phyloP scores from a whole-genome alignment of 2,113 vertebrate species.

The Otolemur garnettii region DNA sequence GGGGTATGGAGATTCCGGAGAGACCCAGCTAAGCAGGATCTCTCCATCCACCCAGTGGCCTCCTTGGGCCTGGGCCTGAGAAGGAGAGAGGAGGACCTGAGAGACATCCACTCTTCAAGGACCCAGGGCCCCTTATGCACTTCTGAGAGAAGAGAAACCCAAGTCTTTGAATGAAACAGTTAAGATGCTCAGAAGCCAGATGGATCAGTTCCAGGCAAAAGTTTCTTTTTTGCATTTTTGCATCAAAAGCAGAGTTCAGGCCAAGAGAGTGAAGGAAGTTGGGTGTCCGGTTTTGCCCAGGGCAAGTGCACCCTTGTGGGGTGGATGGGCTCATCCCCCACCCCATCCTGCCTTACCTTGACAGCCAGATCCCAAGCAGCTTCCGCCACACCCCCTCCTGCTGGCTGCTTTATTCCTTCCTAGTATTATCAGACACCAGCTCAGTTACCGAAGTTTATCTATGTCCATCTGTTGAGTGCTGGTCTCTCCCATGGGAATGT shows the following conservation, averaged over 20 bases:
- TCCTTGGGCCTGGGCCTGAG: neutral
- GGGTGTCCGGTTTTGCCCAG: neutral
- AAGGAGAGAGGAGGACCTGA: neutral
- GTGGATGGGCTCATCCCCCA: neutral
- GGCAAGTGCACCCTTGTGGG: neutral
- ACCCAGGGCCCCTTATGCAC: neutral
- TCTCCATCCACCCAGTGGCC: accelerated
- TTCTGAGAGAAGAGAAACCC: neutral
- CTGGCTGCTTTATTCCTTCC: neutral
- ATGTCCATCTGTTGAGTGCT: neutral
- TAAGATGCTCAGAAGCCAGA: neutral
- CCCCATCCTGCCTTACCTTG: neutral
- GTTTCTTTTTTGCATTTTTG: neutral
- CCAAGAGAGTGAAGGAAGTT: neutral
- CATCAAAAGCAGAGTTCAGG: neutral
- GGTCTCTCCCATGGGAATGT: neutral
- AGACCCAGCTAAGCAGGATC: neutral
- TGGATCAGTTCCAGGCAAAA: neutral
- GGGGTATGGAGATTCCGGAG: no score
- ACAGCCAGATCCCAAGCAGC: neutral
- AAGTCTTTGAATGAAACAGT: neutral
- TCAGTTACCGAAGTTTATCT: neutral
- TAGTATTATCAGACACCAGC: neutral
- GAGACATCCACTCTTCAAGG: neutral
- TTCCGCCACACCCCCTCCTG: no score